These are phyloP conservation scores for Drosophila guanche DNA, from an alignment of 1,140 invertebrate genomes.

Conservation along the genomic window DNA sequence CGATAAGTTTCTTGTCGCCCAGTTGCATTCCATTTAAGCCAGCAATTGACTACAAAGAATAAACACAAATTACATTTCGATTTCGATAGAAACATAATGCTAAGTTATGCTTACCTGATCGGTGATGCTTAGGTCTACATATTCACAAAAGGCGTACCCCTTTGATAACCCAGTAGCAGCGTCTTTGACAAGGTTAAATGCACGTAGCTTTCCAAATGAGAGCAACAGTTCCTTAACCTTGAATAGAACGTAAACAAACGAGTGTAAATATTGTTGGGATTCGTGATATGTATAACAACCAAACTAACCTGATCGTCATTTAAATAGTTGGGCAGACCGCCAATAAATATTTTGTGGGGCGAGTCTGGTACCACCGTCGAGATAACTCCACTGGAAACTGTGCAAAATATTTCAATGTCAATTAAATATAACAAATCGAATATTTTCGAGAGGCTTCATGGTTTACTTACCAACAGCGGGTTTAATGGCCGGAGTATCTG, in stretches of 20 bases:
- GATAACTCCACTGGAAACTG: conserved; percentile 88
- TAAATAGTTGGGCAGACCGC: conserved; percentile 99
- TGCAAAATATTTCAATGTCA: no score
- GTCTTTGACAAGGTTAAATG: conserved; percentile 99
- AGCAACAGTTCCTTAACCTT: conserved; percentile 98
- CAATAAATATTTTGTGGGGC: conserved; percentile 99
- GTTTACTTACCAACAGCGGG: conserved; percentile 88
- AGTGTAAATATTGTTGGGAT: background rate
- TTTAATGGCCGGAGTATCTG: conserved; percentile 93
- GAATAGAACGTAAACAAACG: conserved; percentile 37
- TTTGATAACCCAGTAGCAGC: conserved; percentile 98
- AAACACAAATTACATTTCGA: background rate
- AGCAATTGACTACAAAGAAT: conserved; percentile 92
- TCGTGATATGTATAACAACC: background rate
- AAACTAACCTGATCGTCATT: conserved; percentile 98
- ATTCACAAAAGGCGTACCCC: conserved; percentile 99
- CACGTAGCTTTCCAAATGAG: conserved; percentile 98
- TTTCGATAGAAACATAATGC: conserved; percentile 2
- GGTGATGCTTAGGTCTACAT: conserved; percentile 97
- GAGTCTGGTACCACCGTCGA: conserved; percentile 97
- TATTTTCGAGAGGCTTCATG: background rate
- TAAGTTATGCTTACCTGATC: conserved; percentile 91
- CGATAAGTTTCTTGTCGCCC: conserved; percentile 99
- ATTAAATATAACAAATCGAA: background rate
- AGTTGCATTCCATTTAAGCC: conserved; percentile 99